Evolutionary conservation across 2,888 invertebrate species (phyloP).

Genomic region (Eupithecia pulchellata): DNA sequence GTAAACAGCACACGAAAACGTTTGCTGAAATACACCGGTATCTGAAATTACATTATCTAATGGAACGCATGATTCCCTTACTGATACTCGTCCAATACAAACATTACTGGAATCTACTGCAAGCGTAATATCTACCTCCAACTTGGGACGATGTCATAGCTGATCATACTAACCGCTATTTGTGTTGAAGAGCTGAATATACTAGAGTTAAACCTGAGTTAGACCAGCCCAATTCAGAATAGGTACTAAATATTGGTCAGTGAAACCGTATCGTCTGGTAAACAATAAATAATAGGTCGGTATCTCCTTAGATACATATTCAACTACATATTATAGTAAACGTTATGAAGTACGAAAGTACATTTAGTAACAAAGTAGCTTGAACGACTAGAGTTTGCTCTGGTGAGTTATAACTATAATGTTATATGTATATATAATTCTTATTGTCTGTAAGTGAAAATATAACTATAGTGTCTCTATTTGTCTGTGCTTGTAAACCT

Average conservation of each 20-base stretch:
- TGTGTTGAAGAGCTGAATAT: slow-evolving; percentile 33
- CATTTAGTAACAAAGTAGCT: slow-evolving; percentile 9
- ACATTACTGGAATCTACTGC: no score
- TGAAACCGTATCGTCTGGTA: neutral
- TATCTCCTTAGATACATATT: no score
- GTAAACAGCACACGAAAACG: slow-evolving; percentile 15
- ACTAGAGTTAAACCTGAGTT: slow-evolving; percentile 19
- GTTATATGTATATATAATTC: neutral
- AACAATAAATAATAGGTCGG: no score
- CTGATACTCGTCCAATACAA: neutral
- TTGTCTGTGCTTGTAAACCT: neutral
- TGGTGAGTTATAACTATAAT: neutral
- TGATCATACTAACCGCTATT: slow-evolving; percentile 50
- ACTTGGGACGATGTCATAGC: neutral
- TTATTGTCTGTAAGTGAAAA: neutral
- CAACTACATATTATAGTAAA: slow-evolving; percentile 17
- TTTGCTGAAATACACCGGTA: neutral
- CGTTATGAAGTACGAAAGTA: slow-evolving; percentile 13
- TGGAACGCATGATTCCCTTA: neutral
- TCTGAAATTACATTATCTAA: neutral
- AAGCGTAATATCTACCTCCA: neutral
- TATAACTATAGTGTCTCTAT: neutral
- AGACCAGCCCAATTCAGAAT: neutral
- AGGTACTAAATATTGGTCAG: neutral
- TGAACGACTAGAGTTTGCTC: neutral